Conservation (phyloP, 2,113 vertebrate species). For the Phocoena phocoena region DNA sequence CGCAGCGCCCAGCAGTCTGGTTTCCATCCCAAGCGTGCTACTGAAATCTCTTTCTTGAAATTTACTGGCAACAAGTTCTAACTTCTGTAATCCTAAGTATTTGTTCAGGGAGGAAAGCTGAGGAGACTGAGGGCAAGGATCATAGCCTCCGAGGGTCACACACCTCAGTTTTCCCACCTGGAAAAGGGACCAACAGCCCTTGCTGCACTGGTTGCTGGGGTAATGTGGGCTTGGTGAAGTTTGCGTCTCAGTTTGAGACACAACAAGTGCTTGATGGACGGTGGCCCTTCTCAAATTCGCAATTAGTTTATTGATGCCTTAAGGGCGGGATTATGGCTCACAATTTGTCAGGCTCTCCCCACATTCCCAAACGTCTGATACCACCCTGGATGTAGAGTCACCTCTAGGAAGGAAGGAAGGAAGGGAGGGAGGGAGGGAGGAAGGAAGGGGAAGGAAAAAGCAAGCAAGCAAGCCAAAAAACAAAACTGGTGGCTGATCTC, state of each 20-base stretch:
- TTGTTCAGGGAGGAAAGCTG: neutral
- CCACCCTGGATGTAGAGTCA: neutral
- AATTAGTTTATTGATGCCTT: neutral
- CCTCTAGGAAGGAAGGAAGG: too few species aligned
- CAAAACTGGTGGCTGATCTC: neutral
- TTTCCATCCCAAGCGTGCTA: neutral
- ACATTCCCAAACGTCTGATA: neutral
- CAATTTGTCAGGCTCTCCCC: neutral
- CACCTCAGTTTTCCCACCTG: neutral
- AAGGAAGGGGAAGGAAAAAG: neutral
- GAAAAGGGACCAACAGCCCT: rapidly evolving
- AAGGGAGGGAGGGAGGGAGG: rapidly evolving
- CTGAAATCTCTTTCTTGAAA: neutral
- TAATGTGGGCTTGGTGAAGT: rapidly evolving
- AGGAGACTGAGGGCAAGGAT: neutral
- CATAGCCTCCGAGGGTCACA: rapidly evolving
- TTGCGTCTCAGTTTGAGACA: neutral
- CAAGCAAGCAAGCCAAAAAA: neutral
- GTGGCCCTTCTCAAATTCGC: neutral
- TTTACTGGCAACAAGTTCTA: neutral
- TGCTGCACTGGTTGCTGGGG: too few species aligned
- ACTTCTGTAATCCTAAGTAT: neutral
- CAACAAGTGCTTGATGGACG: neutral
- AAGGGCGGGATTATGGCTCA: neutral
- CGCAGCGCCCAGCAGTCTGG: neutral